These are phyloP conservation scores for Helleia helle DNA, from an alignment of 2,888 invertebrate species.

Conservation along the genomic window DNA sequence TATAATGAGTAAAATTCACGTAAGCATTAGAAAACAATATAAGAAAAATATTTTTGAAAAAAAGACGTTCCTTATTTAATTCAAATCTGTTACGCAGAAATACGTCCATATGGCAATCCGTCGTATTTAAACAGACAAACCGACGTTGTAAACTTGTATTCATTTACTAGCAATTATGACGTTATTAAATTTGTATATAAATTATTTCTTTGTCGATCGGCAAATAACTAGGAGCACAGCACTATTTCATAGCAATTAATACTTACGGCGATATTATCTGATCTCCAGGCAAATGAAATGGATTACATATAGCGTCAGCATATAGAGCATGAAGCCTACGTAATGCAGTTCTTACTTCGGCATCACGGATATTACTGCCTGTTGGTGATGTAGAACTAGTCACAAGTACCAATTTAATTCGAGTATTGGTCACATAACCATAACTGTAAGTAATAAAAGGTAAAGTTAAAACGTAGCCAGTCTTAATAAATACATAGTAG, in stretches of 20 bases:
- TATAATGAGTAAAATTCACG: too few species aligned
- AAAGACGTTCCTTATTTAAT: neutral
- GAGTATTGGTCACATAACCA: constrained; percentile 98
- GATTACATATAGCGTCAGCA: constrained; percentile 96
- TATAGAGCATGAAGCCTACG: constrained; percentile 93
- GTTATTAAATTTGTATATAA: too few species aligned
- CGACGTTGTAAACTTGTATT: too few species aligned
- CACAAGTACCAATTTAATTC: constrained; percentile 94
- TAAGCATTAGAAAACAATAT: too few species aligned
- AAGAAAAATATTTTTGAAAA: constrained; percentile 20
- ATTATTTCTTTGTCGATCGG: too few species aligned
- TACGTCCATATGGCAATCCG: too few species aligned
- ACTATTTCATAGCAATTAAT: neutral
- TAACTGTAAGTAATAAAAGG: constrained; percentile 69
- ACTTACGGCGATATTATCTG: constrained; percentile 89
- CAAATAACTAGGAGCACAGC: neutral
- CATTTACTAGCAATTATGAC: too few species aligned
- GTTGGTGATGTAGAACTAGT: constrained; percentile 94
- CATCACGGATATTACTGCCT: constrained; percentile 90
- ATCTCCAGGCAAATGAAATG: constrained; percentile 96
- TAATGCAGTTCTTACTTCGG: constrained; percentile 91
- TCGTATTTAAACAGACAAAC: too few species aligned
- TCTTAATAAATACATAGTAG: neutral
- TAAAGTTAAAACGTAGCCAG: neutral
- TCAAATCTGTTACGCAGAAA: too few species aligned